Percentiles rank a stretch among this genome's conserved stretches.
Conservation (phyloP, 2,113 vertebrate species). For the Eclectus roratus region DNA sequence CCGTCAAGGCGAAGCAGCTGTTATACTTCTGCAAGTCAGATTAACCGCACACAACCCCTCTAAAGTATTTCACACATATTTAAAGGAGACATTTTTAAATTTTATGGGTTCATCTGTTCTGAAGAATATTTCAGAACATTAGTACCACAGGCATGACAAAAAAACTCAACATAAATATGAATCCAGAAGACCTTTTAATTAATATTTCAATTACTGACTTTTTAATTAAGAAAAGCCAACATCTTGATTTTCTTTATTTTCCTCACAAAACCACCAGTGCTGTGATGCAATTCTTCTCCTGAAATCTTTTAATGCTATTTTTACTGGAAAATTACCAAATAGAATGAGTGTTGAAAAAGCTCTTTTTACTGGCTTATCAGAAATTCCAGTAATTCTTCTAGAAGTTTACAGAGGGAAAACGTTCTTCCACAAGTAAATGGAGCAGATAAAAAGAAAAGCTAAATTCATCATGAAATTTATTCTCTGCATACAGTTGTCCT, state of each 20-base stretch:
- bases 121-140: background rate
- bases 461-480: background rate
- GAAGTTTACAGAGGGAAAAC: background rate
- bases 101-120: conserved; percentile 20
- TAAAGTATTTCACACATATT: conserved; percentile 16
- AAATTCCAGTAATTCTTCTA: conserved; percentile 49
- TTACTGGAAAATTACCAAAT: conserved; percentile 6
- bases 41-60: background rate
- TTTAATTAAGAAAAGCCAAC: conserved; percentile 5
- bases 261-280: background rate
- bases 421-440: background rate
- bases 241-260: conserved; percentile 27
- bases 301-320: conserved; percentile 8
- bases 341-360: background rate
- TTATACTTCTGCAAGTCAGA: conserved; percentile 15
- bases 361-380: conserved; percentile 16
- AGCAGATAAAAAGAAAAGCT: conserved; percentile 22
- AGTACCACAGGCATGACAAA: background rate
- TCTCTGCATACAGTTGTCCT: background rate
- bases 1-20: background rate
- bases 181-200: background rate
- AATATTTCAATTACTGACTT: background rate
- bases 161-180: conserved; percentile 13
- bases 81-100: background rate
- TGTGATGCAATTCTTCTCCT: background rate